Base-by-base conservation (phyloP, 1,140 invertebrate species). In the Drosophila ogumai region DNA sequence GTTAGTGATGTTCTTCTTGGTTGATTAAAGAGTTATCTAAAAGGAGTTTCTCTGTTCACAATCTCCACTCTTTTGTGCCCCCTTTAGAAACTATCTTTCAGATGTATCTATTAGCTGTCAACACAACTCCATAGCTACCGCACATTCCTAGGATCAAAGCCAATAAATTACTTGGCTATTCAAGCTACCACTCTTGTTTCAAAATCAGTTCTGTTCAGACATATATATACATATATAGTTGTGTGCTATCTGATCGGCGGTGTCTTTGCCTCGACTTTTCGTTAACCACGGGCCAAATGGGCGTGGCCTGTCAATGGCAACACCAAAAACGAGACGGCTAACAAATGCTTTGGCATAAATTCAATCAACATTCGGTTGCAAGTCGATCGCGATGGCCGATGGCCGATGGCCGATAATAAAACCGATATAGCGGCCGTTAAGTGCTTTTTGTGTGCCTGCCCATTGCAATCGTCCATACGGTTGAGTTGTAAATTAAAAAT, bases 401-500 rank as follows among this genome's bases (percentile, higher is more conserved):
- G n/a, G n/a, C n/a, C n/a, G n/a, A 22, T 69, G 65, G 75, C 31
- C 40, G 84, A 87, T 88, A 88, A 87, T 87, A 88, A 87, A 87
- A 87, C 84, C 84, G 85, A 87, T 87, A 87, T 88, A 88, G 82
- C 65, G 55, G 68, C 82, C 84, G 75, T 77, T 87, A 87, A 88
- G 79, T 85, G 81, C 65, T 77, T 82, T 54, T 52, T 79, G 49
- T 81, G 46, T 68, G 59, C 9, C 73, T 49, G 67, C 34, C 67
- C 60, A 86, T 73, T 88, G 73, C 85, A 86, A 71, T 82, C 40
- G 59, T 28, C 36, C 8, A 50, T 44, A 34, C 31, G 28, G 76
- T 68, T 72, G 78, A 69, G 82, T 76, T 79, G 85, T 90, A 90
- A 90, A 90, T 90, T 90, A 90, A 81, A 87, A 90, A 90, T 90